These are phyloP conservation scores for Platysteira castanea DNA, from an alignment of 2,113 vertebrate species.

Conservation along the genomic window DNA sequence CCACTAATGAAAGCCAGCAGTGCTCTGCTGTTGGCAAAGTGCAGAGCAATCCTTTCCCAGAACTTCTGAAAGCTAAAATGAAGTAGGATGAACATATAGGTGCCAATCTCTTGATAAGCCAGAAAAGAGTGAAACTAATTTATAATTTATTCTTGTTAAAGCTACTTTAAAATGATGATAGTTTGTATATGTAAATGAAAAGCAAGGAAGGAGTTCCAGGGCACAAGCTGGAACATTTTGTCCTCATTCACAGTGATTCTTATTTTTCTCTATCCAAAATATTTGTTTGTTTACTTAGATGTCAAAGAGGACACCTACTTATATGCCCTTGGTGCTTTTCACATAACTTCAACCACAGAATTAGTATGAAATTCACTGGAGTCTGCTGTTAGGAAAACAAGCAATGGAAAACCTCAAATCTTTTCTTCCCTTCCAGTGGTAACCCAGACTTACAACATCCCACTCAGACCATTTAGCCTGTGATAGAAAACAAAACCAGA, in stretches of 20 bases:
- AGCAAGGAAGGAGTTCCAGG: not conserved
- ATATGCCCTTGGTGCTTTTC: not conserved
- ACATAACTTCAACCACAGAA: not conserved
- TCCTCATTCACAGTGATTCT: not conserved
- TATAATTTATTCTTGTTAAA: not conserved
- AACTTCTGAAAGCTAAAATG: not conserved
- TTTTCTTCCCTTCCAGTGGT: not conserved
- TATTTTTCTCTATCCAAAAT: conserved; percentile 7
- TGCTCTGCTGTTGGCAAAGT: not conserved
- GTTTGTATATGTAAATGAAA: not conserved
- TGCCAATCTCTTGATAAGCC: not conserved
- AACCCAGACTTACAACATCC: not conserved
- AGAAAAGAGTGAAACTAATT: not conserved
- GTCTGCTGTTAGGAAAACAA: not conserved
- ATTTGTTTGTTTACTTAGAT: conserved; percentile 44
- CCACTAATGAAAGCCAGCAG: conserved; percentile 4
- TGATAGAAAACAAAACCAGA: conserved; percentile 23
- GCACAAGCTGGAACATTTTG: conserved; percentile 3
- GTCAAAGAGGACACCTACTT: conserved; percentile 35
- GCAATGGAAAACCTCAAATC: not conserved
- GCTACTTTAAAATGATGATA: not conserved
- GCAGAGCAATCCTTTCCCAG: not conserved
- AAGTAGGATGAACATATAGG: not conserved
- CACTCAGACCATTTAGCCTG: not conserved
- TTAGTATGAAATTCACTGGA: not conserved